These are phyloP conservation scores for Anoplopoma fimbria DNA, from an alignment of 2,113 vertebrate species.

Conservation along the genomic window DNA sequence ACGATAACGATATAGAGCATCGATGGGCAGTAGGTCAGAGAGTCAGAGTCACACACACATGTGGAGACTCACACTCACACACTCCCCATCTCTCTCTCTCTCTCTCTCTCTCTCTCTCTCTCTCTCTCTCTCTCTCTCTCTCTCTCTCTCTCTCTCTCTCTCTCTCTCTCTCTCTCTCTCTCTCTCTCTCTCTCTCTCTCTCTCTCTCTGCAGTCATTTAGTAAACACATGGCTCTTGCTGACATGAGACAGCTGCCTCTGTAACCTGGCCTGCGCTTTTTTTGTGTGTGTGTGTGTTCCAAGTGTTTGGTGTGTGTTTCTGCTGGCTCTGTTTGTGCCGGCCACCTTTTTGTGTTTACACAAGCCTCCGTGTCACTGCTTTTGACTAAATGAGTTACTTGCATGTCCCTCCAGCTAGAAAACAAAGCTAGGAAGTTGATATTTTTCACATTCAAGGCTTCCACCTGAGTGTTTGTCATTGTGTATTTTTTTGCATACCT, in stretches of 20 bases:
- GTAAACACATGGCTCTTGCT: constrained; percentile 28
- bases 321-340: neutral
- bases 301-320: constrained; percentile 3
- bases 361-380: constrained; percentile 10
- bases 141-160: neutral
- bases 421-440: neutral
- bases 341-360: constrained; percentile 49
- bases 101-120: neutral
- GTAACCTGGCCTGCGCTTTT: constrained; percentile 21
- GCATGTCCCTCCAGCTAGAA: neutral
- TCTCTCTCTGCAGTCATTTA: constrained; percentile 17
- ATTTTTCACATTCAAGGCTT: neutral
- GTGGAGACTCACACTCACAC: neutral
- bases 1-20: neutral
- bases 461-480: neutral
- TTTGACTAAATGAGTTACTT: neutral
- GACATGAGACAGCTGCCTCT: constrained; percentile 43
- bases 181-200: neutral
- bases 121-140: neutral
- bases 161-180: neutral
- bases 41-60: neutral
- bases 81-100: neutral
- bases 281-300: neutral
- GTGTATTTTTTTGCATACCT: constrained; percentile 40
- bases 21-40: neutral